Evolutionary conservation across 2,888 invertebrate genomes (phyloP).

Genomic region (Mimas tiliae): DNA sequence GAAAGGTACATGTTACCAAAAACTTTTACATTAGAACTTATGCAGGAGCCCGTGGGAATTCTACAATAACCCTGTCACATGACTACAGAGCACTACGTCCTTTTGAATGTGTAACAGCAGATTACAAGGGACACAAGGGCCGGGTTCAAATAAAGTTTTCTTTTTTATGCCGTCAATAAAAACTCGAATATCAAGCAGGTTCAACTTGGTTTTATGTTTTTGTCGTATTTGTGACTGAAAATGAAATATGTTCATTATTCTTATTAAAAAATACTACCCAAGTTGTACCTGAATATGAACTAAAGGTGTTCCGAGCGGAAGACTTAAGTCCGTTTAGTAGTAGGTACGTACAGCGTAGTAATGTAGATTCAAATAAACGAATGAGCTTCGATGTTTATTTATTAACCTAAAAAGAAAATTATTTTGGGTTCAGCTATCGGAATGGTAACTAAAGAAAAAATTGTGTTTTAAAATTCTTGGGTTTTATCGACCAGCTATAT

Average conservation of each 20-base stretch:
- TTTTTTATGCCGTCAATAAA: conserved; percentile 27
- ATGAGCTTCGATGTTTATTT: too few species aligned
- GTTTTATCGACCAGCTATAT: too few species aligned
- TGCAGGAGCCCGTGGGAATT: not conserved
- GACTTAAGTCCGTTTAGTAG: too few species aligned
- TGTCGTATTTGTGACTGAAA: not conserved
- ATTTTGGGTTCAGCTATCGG: too few species aligned
- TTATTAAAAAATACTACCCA: not conserved
- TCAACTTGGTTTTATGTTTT: not conserved
- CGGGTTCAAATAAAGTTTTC: conserved; percentile 25
- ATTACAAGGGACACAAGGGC: conserved; percentile 26
- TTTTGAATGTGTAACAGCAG: conserved; percentile 23
- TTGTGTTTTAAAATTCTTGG: too few species aligned
- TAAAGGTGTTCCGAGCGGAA: too few species aligned
- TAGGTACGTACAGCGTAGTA: too few species aligned
- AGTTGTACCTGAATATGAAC: too few species aligned
- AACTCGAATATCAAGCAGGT: conserved; percentile 17
- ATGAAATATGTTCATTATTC: not conserved
- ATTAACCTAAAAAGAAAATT: too few species aligned
- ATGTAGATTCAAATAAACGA: too few species aligned
- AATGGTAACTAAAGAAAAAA: too few species aligned
- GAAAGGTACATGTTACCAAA: not conserved
- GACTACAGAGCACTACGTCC: conserved; percentile 14
- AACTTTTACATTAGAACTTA: not conserved
- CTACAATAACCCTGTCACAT: not conserved